Conservation (phyloP, 2,888 invertebrate species). For the Copidosoma aretas region DNA sequence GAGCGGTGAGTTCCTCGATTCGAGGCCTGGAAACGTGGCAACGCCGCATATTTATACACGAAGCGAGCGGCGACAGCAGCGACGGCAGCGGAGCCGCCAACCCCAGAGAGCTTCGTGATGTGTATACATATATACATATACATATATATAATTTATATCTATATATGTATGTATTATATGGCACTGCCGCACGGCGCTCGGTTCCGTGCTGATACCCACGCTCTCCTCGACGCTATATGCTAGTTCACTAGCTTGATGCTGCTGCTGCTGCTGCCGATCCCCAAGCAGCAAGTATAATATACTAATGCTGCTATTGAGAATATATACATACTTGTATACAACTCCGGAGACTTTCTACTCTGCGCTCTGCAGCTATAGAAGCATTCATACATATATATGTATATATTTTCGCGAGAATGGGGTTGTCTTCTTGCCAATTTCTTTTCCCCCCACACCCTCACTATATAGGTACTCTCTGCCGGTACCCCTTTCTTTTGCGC, state of each 20-base stretch:
- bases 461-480: neutral
- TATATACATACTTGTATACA: too few species aligned
- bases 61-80: too few species aligned
- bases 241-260: conserved; percentile 40
- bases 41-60: conserved; percentile 48
- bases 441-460: conserved; percentile 9
- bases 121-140: too few species aligned
- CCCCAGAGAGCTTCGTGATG: too few species aligned
- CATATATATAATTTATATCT: too few species aligned
- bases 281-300: neutral
- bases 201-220: conserved; percentile 65
- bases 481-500: conserved; percentile 2
- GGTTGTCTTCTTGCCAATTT: conserved; percentile 51
- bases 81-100: neutral
- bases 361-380: neutral
- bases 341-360: conserved; percentile 59
- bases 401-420: conserved; percentile 51
- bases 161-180: neutral
- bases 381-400: neutral
- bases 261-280: conserved; percentile 23
- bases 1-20: conserved; percentile 52
- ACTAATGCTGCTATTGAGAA: conserved; percentile 31
- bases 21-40: conserved; percentile 61
- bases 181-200: conserved; percentile 46
- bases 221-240: conserved; percentile 56